Evolutionary conservation across 92 coral and sea anemone species (phyloP).

Genomic region (Hydrozoanthus gracilis): DNA sequence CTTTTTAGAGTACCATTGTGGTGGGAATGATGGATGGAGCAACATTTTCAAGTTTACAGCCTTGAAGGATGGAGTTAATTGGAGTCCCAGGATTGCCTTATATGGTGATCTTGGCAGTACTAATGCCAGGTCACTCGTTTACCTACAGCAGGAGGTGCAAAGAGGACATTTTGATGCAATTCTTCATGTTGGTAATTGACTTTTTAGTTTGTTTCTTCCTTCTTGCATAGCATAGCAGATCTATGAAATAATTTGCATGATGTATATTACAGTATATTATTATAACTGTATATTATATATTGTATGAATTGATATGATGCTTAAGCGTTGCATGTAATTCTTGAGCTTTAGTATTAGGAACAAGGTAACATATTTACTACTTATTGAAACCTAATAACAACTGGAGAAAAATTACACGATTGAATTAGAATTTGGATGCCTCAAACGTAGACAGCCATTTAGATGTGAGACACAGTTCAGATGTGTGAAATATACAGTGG

Average conservation of each 20-base stretch:
- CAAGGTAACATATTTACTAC: too few species aligned
- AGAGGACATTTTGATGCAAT: slow-evolving; percentile 82
- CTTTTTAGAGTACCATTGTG: slow-evolving; percentile 91
- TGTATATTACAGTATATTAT: neutral
- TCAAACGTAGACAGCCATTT: too few species aligned
- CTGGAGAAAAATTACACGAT: too few species aligned
- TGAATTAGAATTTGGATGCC: too few species aligned
- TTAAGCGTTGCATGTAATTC: too few species aligned
- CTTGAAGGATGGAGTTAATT: slow-evolving; percentile 74
- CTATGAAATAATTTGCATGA: neutral
- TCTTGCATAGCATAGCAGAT: neutral
- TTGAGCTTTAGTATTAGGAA: too few species aligned
- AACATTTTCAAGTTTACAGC: slow-evolving; percentile 69
- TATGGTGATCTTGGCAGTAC: slow-evolving; percentile 90
- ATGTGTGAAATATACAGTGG: too few species aligned
- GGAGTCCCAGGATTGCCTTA: slow-evolving; percentile 89
- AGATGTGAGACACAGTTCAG: too few species aligned
- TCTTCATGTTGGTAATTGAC: slow-evolving; percentile 80
- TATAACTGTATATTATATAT: neutral
- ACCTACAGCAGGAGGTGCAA: slow-evolving; percentile 82
- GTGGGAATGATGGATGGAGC: slow-evolving; percentile 94
- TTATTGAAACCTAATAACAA: too few species aligned
- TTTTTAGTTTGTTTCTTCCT: neutral
- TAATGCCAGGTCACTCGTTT: slow-evolving; percentile 83
- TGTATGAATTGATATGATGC: too few species aligned